Conservation (phyloP, 2,888 invertebrate species). For the Spilosoma lubricipeda region DNA sequence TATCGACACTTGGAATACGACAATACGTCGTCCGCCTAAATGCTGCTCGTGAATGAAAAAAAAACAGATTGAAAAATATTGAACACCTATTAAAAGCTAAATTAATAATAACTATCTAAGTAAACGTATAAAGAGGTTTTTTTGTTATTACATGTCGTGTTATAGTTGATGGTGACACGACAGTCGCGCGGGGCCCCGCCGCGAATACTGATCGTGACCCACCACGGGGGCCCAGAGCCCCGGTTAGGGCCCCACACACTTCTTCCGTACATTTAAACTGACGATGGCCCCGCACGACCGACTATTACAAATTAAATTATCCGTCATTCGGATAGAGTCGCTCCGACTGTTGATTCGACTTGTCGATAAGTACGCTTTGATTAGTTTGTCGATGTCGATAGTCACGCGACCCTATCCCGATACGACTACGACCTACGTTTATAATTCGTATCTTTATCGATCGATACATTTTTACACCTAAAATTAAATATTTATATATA, state of each 20-base stretch:
- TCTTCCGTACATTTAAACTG: conserved; percentile 36
- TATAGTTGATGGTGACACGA: conserved; percentile 47
- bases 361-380: conserved; percentile 35
- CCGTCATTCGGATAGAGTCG: conserved; percentile 24
- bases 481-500: conserved; percentile 46
- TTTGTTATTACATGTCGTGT: conserved; percentile 64
- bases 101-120: conserved; percentile 82
- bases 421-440: conserved; percentile 38
- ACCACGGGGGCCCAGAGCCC: background rate
- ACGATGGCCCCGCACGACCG: conserved; percentile 59
- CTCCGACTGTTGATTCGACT: conserved; percentile 18
- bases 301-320: conserved; percentile 41
- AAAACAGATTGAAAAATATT: conserved; percentile 76
- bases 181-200: conserved; percentile 64
- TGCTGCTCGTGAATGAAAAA: conserved; percentile 70
- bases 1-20: conserved; percentile 53
- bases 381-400: conserved; percentile 29
- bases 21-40: conserved; percentile 65
- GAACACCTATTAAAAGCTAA: conserved; percentile 85
- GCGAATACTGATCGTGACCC: conserved; percentile 26
- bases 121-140: conserved; percentile 78
- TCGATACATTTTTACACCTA: conserved; percentile 54
- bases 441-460: conserved; percentile 50
- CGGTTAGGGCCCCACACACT: background rate
- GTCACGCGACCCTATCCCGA: conserved; percentile 5